phyloP scores from a whole-genome alignment of 2,113 vertebrate genomes.

The Astur gentilis region DNA sequence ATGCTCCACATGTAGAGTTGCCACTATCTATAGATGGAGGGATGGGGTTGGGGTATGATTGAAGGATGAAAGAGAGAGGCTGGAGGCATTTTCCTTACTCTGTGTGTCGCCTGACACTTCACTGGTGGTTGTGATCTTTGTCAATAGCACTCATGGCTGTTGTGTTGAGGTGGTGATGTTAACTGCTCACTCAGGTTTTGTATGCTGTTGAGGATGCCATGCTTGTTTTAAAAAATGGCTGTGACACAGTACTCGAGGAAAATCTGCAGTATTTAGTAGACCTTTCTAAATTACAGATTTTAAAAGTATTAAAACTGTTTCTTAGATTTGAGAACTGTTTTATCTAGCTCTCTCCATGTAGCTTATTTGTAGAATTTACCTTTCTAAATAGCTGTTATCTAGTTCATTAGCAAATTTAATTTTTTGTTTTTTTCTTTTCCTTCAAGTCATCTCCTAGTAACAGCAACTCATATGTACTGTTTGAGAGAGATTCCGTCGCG shows the following conservation, averaged over 20 bases:
- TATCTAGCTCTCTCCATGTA: background rate
- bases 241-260: background rate
- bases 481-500: constrained; percentile 92
- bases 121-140: background rate
- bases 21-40: background rate
- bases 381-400: background rate
- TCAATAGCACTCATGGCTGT: background rate
- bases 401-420: background rate
- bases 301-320: background rate
- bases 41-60: background rate
- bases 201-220: background rate
- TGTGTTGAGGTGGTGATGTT: background rate
- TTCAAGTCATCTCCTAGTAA: constrained; percentile 89
- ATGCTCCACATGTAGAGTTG: background rate
- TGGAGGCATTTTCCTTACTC: background rate
- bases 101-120: fast-evolving
- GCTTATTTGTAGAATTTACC: background rate
- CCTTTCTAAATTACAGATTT: background rate
- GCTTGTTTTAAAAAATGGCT: background rate
- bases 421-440: background rate
- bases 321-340: background rate
- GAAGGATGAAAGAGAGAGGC: background rate
- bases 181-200: background rate
- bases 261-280: background rate
- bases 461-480: constrained; percentile 98